A percentile compares a stretch with the other conserved stretches of the same genome.
These are phyloP conservation scores for Amphipoea lucens DNA, from an alignment of 2,888 invertebrate species.

Conservation along the genomic window DNA sequence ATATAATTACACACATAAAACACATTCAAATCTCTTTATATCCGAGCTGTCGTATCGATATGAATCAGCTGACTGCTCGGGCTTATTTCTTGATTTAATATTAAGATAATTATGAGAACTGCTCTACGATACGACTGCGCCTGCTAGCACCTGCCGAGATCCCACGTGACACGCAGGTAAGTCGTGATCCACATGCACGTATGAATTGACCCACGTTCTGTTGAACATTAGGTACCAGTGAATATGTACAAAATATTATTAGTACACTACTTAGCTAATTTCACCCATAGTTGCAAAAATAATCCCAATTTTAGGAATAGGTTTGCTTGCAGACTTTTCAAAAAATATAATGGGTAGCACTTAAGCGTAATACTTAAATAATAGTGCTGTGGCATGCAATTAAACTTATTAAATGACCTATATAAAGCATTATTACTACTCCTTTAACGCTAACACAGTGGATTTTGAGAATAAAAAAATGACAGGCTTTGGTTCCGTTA, in stretches of 20 bases:
- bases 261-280: background rate
- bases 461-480: background rate
- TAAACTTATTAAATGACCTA: background rate
- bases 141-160: too few species aligned
- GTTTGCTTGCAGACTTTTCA: background rate
- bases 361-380: too few species aligned
- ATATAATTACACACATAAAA: background rate
- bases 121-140: too few species aligned
- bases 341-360: background rate
- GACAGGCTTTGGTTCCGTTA: background rate
- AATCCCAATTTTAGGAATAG: background rate
- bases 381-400: too few species aligned
- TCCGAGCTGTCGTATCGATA: too few species aligned
- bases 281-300: background rate
- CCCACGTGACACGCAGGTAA: too few species aligned
- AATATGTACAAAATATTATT: background rate
- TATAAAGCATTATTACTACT: background rate
- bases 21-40: background rate
- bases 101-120: background rate
- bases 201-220: background rate
- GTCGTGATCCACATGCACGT: background rate
- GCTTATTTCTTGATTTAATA: background rate
- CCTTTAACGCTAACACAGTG: background rate
- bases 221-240: background rate
- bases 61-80: background rate